Conservation (phyloP, 2,888 invertebrate species). For the Acanthosepion pharaonis region DNA sequence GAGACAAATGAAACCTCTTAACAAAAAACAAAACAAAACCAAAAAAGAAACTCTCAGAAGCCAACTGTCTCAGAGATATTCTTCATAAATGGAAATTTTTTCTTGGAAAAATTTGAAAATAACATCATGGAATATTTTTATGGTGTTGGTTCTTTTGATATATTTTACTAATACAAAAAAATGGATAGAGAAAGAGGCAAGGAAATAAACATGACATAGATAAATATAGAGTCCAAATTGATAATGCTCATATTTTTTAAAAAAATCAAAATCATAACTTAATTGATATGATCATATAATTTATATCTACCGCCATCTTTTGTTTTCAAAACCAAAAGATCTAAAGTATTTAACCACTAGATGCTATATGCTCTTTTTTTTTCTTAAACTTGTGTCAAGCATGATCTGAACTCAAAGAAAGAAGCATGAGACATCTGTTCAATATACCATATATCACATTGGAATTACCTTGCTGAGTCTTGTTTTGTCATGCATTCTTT, state of each 20-base stretch:
- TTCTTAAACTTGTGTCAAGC: not conserved
- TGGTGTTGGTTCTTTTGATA: not conserved
- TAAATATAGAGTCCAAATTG: not conserved
- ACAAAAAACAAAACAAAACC: not conserved
- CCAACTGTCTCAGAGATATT: not conserved
- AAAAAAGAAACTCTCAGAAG: not conserved
- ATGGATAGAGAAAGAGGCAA: not conserved
- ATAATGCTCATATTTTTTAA: not conserved
- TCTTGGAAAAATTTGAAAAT: not conserved
- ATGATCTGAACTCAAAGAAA: conserved; percentile 25
- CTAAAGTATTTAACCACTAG: not conserved
- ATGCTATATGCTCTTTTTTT: not conserved
- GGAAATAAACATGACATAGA: too few species aligned
- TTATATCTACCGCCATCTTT: not conserved
- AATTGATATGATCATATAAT: conserved; percentile 11
- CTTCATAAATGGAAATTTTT: not conserved
- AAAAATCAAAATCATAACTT: not conserved
- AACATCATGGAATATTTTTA: not conserved
- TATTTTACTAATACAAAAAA: not conserved
- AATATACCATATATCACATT: conserved; percentile 21
- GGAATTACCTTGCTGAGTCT: conserved; percentile 22
- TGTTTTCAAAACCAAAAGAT: not conserved
- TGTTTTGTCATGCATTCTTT: not conserved
- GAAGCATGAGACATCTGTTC: not conserved
- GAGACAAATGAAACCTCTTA: not conserved